Evolutionary conservation across 2,888 invertebrate species (phyloP).

Genomic region (Cancer borealis): DNA sequence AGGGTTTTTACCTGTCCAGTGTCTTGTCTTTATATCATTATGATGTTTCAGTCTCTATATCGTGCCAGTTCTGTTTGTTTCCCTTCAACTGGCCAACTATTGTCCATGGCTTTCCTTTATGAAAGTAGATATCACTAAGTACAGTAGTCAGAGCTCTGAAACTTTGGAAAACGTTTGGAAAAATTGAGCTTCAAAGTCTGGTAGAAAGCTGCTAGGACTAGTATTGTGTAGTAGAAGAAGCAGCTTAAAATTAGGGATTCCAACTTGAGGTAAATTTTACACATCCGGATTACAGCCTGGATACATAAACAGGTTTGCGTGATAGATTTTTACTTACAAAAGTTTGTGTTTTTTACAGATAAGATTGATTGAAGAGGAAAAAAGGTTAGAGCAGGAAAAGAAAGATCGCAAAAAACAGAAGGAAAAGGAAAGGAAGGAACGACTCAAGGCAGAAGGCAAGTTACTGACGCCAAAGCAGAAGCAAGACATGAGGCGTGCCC

Average conservation of each 20-base stretch:
- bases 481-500: constrained; percentile 92
- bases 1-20: no score
- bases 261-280: not conserved
- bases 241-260: not conserved
- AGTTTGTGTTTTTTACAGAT: constrained; percentile 51
- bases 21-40: no score
- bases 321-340: not conserved
- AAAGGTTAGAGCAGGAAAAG: constrained; percentile 90
- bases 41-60: no score
- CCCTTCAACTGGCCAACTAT: no score
- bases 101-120: no score
- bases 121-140: no score
- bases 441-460: constrained; percentile 97
- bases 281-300: constrained; percentile 78
- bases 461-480: constrained; percentile 95
- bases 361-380: constrained; percentile 79
- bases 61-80: no score
- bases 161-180: no score
- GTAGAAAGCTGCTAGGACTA: not conserved
- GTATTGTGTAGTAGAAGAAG: not conserved
- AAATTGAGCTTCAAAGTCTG: no score
- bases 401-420: constrained; percentile 94
- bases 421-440: constrained; percentile 94
- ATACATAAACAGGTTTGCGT: constrained; percentile 78
- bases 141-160: no score